phyloP scores from a whole-genome alignment of 2,797 vertebrate genomes.

The Scolopax bukidnonensis region DNA sequence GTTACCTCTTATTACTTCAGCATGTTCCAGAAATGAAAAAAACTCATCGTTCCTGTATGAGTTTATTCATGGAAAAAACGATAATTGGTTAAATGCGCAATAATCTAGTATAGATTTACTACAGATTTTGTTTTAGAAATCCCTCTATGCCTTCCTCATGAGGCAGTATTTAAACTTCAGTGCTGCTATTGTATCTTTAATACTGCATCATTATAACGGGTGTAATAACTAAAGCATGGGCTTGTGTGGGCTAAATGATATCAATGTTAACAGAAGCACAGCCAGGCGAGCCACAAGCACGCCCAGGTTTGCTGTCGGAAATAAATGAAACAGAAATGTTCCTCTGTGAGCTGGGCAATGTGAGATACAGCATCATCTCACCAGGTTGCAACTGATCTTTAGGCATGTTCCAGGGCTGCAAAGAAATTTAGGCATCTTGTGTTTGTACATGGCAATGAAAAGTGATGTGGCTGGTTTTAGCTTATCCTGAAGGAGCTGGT shows the following conservation, averaged over 20 bases:
- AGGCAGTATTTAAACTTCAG: neutral
- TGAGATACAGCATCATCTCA: rapidly evolving
- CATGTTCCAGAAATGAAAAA: neutral
- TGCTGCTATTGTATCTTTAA: neutral
- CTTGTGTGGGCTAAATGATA: neutral
- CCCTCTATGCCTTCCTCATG: neutral
- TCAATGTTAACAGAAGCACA: conserved; percentile 2
- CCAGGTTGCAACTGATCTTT: neutral
- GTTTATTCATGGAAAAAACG: neutral
- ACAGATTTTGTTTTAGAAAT: neutral
- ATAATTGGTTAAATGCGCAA: neutral
- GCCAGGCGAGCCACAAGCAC: neutral
- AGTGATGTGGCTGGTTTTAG: neutral
- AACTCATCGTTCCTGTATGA: neutral
- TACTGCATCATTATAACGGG: neutral
- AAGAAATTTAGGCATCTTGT: neutral
- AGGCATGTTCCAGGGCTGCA: neutral
- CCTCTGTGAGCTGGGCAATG: neutral
- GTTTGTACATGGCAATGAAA: neutral
- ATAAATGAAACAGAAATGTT: neutral
- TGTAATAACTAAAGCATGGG: neutral
- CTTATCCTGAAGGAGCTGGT: neutral
- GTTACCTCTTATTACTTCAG: neutral
- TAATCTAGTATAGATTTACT: neutral
- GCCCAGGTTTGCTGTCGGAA: neutral